Evolutionary conservation across 2,113 vertebrate species (phyloP).

Genomic region (Nesogale talazaci): DNA sequence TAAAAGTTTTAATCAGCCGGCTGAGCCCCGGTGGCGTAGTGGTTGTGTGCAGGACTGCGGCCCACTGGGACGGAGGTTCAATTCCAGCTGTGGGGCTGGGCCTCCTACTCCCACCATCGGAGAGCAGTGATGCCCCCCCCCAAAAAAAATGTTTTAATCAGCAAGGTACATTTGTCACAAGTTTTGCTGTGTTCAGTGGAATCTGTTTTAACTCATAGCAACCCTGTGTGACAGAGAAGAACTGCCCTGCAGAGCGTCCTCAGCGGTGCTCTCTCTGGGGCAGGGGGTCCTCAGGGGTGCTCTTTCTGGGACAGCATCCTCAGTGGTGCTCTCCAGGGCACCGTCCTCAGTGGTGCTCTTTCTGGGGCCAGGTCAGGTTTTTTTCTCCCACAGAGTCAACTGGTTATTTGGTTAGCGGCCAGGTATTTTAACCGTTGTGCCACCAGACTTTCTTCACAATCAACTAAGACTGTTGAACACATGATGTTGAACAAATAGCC

Average conservation of each 20-base stretch:
- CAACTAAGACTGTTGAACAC: neutral
- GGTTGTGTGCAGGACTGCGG: no score
- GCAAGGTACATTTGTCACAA: neutral
- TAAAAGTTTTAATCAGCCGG: neutral
- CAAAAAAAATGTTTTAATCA: neutral
- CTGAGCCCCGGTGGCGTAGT: no score
- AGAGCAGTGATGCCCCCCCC: no score
- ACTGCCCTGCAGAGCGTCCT: neutral
- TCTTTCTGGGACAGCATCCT: neutral
- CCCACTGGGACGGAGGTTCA: no score
- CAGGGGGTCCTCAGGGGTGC: neutral
- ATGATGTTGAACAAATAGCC: neutral
- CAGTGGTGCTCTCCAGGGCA: neutral
- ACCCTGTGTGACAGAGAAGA: neutral
- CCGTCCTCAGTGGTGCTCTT: neutral
- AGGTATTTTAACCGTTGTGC: no score
- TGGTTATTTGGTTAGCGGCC: neutral
- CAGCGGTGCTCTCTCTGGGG: neutral
- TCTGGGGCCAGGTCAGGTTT: neutral
- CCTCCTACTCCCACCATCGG: no score
- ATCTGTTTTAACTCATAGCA: neutral
- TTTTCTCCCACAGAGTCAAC: neutral
- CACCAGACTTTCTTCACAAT: neutral
- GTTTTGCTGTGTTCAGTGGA: neutral
- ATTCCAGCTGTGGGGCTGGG: no score